Base-by-base conservation (phyloP, 2,113 vertebrate species). In the Galemys pyrenaicus region DNA sequence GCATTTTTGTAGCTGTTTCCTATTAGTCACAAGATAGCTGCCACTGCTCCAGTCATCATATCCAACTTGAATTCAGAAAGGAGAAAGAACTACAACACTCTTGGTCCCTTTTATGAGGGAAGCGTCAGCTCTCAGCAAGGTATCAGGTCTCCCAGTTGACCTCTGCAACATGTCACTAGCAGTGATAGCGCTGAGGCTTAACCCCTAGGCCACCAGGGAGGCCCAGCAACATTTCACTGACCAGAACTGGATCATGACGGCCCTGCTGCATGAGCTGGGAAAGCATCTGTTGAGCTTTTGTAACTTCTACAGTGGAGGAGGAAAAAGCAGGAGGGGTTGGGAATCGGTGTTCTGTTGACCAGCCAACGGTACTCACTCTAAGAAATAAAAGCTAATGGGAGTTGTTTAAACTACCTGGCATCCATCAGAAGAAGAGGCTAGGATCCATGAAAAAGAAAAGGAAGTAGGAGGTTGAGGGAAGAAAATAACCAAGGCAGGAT, bases 51-150 rank as follows among this genome's bases (percentile, higher is more conserved):
- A 93, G 37, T 35, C 28, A 15, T 89, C 35, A 37, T 37, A 19
- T 41, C 83, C 64, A 91, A 17, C 49, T 88, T 39, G 60, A 96
- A 94, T 62, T 77, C 82, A 89, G 71, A 67, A 83, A 86, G 51
- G 51, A 71, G 37, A 92, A 91, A 73, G 46, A 86, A 70, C 37
- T 26, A 16, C 39, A 64, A n/a, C 5, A 41, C 49, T 73, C 11
- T 85, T 60, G 73, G 39, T 87, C 67, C 41, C 56, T 84, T 92
- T 83, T 64, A 56, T 74, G 41, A 94, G 67, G 20, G 91, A 90
- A 87, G 32, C 60, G 15, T 73, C 39, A 74, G 71, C 68, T 82
- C 35, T 71, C 58, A 56, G 54, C 54, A 22, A 56, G 22, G 54
- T 19, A 70, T 71, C 41, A 80, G 17, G 6, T 68, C 92, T 88